Percentiles rank a stretch among this genome's conserved stretches.
Evolutionary conservation across 2,113 vertebrate species (phyloP).

Genomic region (Campylomormyrus tamandua): DNA sequence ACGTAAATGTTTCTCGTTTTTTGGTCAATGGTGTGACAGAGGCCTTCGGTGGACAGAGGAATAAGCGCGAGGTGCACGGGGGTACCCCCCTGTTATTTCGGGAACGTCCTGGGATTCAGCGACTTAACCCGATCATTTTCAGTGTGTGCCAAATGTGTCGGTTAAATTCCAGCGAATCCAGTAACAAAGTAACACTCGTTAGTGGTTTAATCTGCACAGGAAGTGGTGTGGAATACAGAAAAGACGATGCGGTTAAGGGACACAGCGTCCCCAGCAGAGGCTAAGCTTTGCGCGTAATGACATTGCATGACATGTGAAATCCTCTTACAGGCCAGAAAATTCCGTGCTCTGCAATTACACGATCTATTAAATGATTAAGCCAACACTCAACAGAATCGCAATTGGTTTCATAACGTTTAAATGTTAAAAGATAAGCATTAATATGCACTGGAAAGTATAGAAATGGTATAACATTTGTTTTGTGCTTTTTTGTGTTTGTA

Average conservation of each 20-base stretch:
- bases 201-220: neutral
- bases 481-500: neutral
- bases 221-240: neutral
- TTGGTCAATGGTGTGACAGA: neutral
- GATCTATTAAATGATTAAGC: neutral
- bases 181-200: neutral
- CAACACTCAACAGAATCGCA: neutral
- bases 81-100: neutral
- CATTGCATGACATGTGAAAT: neutral
- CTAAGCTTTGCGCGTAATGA: neutral
- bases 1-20: neutral
- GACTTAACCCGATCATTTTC: neutral
- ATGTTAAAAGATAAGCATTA: neutral
- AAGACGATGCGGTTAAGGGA: neutral
- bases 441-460: neutral
- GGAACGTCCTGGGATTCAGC: neutral
- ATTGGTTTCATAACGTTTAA: neutral
- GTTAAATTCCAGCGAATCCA: neutral
- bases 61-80: neutral
- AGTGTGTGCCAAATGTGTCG: neutral
- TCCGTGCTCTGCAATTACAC: neutral
- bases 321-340: neutral
- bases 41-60: neutral
- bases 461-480: neutral
- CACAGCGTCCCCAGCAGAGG: neutral